Base-by-base conservation (phyloP, 2,113 vertebrate genomes). In the Campylomormyrus numenius region DNA sequence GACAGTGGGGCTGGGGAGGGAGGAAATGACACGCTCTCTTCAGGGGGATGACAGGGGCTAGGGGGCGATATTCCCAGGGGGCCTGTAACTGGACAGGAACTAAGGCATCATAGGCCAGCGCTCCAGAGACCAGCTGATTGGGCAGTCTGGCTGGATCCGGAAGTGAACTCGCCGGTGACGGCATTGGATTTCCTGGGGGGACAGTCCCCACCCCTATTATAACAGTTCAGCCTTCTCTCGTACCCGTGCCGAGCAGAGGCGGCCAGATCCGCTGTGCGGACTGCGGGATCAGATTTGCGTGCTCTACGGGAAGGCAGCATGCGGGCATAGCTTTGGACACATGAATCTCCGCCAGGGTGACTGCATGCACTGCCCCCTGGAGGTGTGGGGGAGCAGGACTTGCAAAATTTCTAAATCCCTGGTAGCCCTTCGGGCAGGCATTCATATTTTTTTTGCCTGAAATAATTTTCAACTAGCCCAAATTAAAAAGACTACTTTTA, bases 1-100 rank as follows among this genome's bases (percentile, higher is more conserved):
- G 97, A 96, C 96, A 96, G 96, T 19, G 74, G 35, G 31, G 31
- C 70, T 35, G 27, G 35, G 35, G 35, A 31, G 74, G 74, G 74
- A 80, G 62, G 62, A 66, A 66, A 70, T 70, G 27, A 70, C n/a
- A 31, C 11, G n/a, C n/a, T 31, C n/a, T 70, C n/a, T 70, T 70
- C 27, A 21, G 15, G 35, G 74, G 74, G 74, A 19, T 80, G 74
- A 42, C 31, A 17, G 74, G 74, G 35, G 74, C 74, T 42, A 8
- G 35, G 74, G 35, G 74, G 31, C 13, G 35, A 96, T 95, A 97
- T 97, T 97, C 97, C 97, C 97, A 93, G 97, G 97, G 98, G 96
- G 96, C 95, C 96, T 97, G 97, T 97, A 97, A 97, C 97, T 97
- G 97, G 97, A 97, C 97, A 95, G 97, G 98, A 97, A 97, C 74